A percentile compares a stretch with the other conserved stretches of the same genome.
These are phyloP conservation scores for Protaetia brevitarsis DNA, from an alignment of 1,140 invertebrate species.

Conservation along the genomic window DNA sequence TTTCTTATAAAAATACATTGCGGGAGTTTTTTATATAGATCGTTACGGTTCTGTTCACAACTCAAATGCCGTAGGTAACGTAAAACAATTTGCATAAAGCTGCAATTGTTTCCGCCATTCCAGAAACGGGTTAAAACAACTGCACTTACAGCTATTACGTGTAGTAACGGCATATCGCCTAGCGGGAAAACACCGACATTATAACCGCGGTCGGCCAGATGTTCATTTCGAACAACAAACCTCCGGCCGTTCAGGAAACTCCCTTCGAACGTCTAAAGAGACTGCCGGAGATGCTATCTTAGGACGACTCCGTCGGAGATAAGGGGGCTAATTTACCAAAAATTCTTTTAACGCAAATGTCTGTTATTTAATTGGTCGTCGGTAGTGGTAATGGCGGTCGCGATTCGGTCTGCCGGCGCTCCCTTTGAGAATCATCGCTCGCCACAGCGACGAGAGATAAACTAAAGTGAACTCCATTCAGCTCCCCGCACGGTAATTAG, in stretches of 20 bases:
- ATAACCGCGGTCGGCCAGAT: background rate
- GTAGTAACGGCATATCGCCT: background rate
- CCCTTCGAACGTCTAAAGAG: background rate
- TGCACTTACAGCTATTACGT: too few species aligned
- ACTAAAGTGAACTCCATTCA: background rate
- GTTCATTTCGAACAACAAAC: background rate
- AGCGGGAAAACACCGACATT: background rate
- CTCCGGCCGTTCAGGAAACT: background rate
- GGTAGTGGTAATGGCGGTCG: slow-evolving; percentile 9
- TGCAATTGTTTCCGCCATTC: too few species aligned
- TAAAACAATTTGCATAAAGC: too few species aligned
- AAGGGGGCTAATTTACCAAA: slow-evolving; percentile 8
- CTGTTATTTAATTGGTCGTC: slow-evolving; percentile 13
- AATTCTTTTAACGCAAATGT: slow-evolving; percentile 16
- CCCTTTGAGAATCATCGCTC: background rate
- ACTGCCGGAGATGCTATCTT: slow-evolving; percentile 5
- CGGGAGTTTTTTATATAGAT: too few species aligned
- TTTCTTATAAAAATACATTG: too few species aligned
- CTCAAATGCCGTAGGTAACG: too few species aligned
- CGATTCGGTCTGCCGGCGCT: background rate
- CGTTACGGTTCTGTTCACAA: too few species aligned
- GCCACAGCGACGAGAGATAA: background rate
- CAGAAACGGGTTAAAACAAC: too few species aligned
- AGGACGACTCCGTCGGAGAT: background rate
- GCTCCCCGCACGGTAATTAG: slow-evolving; percentile 5